Evolutionary conservation across 2,888 invertebrate genomes (phyloP), one percentile per base, ranked within the genome.

Genomic region (Acronicta leporina): DNA sequence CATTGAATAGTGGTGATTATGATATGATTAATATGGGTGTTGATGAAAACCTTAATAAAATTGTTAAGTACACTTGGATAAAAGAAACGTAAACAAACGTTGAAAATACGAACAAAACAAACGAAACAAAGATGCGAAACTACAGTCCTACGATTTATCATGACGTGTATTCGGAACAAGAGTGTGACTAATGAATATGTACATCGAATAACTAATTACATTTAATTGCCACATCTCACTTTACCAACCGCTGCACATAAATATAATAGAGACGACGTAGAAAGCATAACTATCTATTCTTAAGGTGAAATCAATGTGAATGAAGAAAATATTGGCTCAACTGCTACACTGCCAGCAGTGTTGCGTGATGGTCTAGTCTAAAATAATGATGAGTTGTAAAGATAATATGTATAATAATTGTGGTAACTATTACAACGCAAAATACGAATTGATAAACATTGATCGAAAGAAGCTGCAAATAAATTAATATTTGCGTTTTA

Each of bases 261-360:
- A 70, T 74, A 73, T 77, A 76, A 67, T 67, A 63, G 69, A 58
- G 70, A 62, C 65, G 69, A 79, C 64, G 84, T 84, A 87, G 88
- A 89, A 88, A 88, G 88, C 86, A 87, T 83, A 84, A 84, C 83
- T 82, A 82, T 83, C 84, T 83, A 82, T 83, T 81, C 78, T 80
- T 82, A 76, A 83, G 82, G 88, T 84, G 89, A 89, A 89, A 89
- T 83, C 87, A 81, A 80, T 87, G 81, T 77, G 81, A 84, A 79
- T 78, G 69, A 75, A 74, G 72, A 79, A 77, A 81, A 81, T 81
- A 81, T 79, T 64, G 79, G 73, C 73, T 75, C 73, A 67, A 62
- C 79, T 55, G 66, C 65, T 72, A 70, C 67, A 68, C 16, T 46
- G 51, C 52, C 53, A 46, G 68, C 73, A 76, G 61, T 79, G 82